Evolutionary conservation across 2,113 vertebrate genomes (phyloP).

Genomic region (Chloebia gouldiae): DNA sequence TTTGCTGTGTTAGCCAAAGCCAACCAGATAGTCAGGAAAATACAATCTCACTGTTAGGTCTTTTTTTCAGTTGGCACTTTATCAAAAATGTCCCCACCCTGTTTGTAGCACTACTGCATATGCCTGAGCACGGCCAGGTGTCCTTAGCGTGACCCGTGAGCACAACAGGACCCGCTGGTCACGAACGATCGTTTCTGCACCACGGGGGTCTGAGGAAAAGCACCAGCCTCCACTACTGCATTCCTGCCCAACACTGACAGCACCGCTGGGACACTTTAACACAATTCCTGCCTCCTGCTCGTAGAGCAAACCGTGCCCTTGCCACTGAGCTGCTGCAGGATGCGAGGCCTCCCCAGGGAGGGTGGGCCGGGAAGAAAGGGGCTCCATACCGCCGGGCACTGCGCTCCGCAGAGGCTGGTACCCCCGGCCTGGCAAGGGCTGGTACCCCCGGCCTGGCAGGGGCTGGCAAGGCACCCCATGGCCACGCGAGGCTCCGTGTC

Average conservation of each 20-base stretch:
- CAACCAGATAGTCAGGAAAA: not conserved
- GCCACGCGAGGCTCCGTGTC: not conserved
- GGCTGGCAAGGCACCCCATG: not conserved
- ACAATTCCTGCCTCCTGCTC: not conserved
- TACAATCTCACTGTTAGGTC: not conserved
- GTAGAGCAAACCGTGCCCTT: fast-evolving
- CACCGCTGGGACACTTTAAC: not conserved
- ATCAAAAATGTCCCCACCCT: slow-evolving; percentile 43
- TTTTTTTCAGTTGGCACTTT: slow-evolving; percentile 8
- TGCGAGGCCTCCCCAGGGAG: not conserved
- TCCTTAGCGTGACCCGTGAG: not conserved
- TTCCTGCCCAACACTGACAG: not conserved
- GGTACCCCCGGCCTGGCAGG: not conserved
- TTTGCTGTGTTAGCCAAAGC: not conserved
- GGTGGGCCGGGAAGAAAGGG: too few species aligned
- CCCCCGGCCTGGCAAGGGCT: not conserved
- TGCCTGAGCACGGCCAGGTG: not conserved
- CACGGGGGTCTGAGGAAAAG: not conserved
- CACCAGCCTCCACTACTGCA: fast-evolving
- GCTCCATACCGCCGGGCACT: not conserved
- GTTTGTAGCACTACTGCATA: not conserved
- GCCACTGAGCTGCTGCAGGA: fast-evolving
- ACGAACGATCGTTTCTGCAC: fast-evolving
- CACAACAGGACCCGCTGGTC: not conserved
- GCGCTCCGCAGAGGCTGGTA: fast-evolving